A percentile compares a stretch with the other conserved stretches of the same genome.
phyloP scores from a whole-genome alignment of 2,113 vertebrate species.

The Pithys albifrons region DNA sequence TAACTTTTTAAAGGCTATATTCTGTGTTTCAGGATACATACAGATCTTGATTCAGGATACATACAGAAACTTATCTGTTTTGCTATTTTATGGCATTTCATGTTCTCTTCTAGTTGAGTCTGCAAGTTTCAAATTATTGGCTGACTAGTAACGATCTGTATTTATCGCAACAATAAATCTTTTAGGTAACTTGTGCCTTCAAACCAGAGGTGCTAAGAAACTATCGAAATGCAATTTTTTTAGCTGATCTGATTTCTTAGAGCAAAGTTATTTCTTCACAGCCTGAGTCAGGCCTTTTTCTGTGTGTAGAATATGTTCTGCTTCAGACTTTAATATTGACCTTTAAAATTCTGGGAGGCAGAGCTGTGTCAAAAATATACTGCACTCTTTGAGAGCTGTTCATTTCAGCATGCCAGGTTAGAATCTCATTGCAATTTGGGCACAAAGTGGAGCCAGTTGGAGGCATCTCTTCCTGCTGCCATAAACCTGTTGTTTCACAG shows the following conservation, averaged over 20 bases:
- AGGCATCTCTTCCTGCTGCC: background rate
- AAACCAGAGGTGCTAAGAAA: background rate
- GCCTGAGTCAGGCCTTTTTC: conserved; percentile 23
- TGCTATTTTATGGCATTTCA: background rate
- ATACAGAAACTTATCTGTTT: background rate
- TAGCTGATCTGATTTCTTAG: background rate
- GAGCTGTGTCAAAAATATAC: background rate
- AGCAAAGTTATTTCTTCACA: background rate
- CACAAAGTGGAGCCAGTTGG: background rate
- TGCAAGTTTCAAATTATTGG: conserved; percentile 38
- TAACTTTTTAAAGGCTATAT: background rate
- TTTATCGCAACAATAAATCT: conserved; percentile 29
- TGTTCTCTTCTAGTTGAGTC: background rate
- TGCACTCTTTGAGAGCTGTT: background rate
- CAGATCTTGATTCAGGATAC: background rate
- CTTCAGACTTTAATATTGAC: background rate
- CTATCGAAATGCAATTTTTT: background rate
- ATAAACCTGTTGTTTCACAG: background rate
- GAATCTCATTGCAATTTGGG: background rate
- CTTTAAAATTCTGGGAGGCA: background rate
- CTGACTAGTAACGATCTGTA: background rate
- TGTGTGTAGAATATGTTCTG: background rate
- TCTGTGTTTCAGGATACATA: background rate
- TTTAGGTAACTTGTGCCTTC: background rate
- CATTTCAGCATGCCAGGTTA: background rate